Evolutionary conservation across 1,140 invertebrate species (phyloP), one percentile per base, ranked within the genome.

Genomic region (Varroa destructor): DNA sequence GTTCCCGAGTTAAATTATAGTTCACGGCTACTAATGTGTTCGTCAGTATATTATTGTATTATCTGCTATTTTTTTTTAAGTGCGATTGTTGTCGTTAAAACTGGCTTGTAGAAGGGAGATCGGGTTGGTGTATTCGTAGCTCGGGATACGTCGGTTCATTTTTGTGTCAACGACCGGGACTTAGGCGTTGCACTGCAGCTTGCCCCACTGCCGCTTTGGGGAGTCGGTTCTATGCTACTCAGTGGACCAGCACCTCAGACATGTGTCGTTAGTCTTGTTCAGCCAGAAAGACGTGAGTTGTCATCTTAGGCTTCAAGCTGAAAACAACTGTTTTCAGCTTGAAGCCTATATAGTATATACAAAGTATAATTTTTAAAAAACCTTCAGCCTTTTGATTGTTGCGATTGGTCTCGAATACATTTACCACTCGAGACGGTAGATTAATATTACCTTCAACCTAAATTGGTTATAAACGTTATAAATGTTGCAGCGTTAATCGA

Each of bases 211-310:
- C 61, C 61, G 12, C 61, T 67, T 14, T 67, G 61, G 61, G 61
- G 61, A 5, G 61, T 67, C 61, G 61, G 61, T 37, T 12, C 61
- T 10, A 46, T 67, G 46, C 37, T 67, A 12, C 37, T 67, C 10
- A 46, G 61, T 2, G 61, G 61, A 25, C 61, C 46, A 14, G 61
- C 61, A 5, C 61, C 61, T 37, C 61, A 67, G 36, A 67, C 61
- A 14, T 67, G 61, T 37, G 61, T 67, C 14, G 61, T 67, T 46
- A 67, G 61, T 8, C 61, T 67, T 46, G 61, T 67, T 67, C 61
- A 67, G 46, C 61, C 61, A 40, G 61, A 67, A 14, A 67, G 12
- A 40, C 61, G 61, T 67, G 8, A 67, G 37, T 67, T 12, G 40
- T 67, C 46, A 51, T 5, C 46, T 51, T 8, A 5, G 8, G 46